Evolutionary conservation across 2,888 invertebrate genomes (phyloP).

Genomic region (Bombylius discolor): DNA sequence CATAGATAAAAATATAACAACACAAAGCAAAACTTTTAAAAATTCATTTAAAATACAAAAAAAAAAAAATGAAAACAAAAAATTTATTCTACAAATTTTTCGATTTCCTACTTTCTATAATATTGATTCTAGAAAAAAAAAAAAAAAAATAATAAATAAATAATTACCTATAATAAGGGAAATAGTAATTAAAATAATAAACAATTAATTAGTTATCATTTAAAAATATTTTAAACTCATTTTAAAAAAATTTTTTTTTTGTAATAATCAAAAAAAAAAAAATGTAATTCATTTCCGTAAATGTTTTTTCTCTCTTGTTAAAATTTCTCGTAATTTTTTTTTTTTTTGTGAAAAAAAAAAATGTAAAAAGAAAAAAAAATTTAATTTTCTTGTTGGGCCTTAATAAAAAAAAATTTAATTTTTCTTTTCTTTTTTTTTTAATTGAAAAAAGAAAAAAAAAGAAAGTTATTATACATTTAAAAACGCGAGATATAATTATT

Average conservation of each 20-base stretch:
- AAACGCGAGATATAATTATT: neutral
- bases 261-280: neutral
- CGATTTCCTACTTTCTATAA: neutral
- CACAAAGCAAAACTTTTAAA: neutral
- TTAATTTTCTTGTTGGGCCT: slow-evolving; percentile 19
- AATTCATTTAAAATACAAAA: neutral
- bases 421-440: neutral
- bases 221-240: too few species aligned
- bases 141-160: neutral
- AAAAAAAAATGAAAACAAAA: neutral
- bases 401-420: slow-evolving; percentile 10
- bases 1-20: slow-evolving; percentile 2
- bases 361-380: slow-evolving; percentile 15
- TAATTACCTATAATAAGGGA: too few species aligned
- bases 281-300: too few species aligned
- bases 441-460: slow-evolving; percentile 1
- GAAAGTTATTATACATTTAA: neutral
- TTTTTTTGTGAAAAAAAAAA: slow-evolving; percentile 3
- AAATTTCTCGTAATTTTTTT: too few species aligned
- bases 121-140: neutral
- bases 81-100: neutral
- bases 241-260: too few species aligned
- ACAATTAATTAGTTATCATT: too few species aligned
- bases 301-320: too few species aligned
- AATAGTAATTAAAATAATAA: too few species aligned